Evolutionary conservation across 2,113 vertebrate species (phyloP), one percentile per base, ranked within the genome.

Genomic region (Bos indicus): DNA sequence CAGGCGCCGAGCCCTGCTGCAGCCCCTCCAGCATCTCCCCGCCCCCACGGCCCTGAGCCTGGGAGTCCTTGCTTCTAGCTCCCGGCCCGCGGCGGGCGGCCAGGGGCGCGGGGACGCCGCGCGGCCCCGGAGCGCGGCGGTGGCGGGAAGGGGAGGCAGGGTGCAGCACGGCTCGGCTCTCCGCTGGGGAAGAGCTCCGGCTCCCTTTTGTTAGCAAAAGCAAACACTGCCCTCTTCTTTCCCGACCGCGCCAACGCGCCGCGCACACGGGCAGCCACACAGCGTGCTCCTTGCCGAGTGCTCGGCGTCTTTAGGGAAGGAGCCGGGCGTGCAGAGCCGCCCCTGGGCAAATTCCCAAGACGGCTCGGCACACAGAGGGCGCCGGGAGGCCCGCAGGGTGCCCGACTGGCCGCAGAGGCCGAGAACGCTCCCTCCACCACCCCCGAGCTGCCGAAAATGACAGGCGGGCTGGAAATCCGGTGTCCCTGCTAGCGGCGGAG

Each of bases 171-270:
- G 88, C 95, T 78, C 82, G 97, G 94, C 95, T 94, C 95, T 83
- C 86, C 59, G 74, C 74, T 14, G 86, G 95, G 83, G 93, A 96
- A 98, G 83, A 90, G 98, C 95, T 96, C 86, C 54, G 21, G 90
- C 93, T 96, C 88, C 98, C 98, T 98, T 98, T 98, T 98, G 98
- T 98, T 98, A 97, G 85, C 88, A 89, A 98, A 98, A 97, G 98
- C 98, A 97, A 98, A 98, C 96, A 98, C 98, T 98, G 98, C 98
- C 98, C 98, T 98, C 98, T 98, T 98, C 98, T 97, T 98, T 98
- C 92, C 93, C 97, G 94, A 98, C 91, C 95, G 95, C 97, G 98
- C 98, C 97, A 98, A 60, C 97, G 97, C 98, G 94, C 98, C 96
- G 94, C 71, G 92, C 95, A 56, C 96, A 33, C 91, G 81, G 95